A percentile compares a stretch with the other conserved stretches of the same genome.
Conservation (phyloP, 2,113 vertebrate species). For the Taxidea taxus region DNA sequence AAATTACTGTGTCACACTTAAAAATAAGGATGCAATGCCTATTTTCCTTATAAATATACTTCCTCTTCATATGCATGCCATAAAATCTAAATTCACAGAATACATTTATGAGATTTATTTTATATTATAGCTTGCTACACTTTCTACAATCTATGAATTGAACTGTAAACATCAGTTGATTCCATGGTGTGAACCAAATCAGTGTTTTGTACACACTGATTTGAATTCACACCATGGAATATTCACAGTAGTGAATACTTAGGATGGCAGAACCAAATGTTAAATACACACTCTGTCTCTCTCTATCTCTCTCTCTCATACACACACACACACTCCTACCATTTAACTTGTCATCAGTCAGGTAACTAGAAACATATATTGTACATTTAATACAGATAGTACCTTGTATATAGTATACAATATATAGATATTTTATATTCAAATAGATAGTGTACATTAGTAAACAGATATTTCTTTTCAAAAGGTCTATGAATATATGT, state of each 20-base stretch:
- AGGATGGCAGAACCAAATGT: neutral
- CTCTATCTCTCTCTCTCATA: too few species aligned
- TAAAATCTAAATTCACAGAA: conserved; percentile 32
- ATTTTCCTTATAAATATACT: conserved; percentile 10
- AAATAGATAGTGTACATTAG: neutral
- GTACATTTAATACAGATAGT: neutral
- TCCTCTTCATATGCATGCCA: conserved; percentile 16
- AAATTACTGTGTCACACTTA: neutral
- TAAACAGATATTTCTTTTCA: conserved; percentile 20
- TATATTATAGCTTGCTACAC: neutral
- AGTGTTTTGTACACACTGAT: too few species aligned
- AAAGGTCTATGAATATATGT: conserved; percentile 19
- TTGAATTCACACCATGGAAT: too few species aligned
- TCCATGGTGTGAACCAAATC: neutral
- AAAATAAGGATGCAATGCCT: conserved; percentile 46
- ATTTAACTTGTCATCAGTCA: neutral
- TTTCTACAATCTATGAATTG: neutral
- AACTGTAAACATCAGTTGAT: neutral
- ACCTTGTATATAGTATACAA: neutral
- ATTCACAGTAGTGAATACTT: neutral
- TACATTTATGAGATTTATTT: neutral
- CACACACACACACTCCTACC: neutral
- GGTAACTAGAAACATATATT: conserved; percentile 9
- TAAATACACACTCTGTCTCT: neutral
- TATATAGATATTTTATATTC: neutral